Base-by-base conservation (phyloP, 1,140 invertebrate genomes). In the Drosophila sucinea region DNA sequence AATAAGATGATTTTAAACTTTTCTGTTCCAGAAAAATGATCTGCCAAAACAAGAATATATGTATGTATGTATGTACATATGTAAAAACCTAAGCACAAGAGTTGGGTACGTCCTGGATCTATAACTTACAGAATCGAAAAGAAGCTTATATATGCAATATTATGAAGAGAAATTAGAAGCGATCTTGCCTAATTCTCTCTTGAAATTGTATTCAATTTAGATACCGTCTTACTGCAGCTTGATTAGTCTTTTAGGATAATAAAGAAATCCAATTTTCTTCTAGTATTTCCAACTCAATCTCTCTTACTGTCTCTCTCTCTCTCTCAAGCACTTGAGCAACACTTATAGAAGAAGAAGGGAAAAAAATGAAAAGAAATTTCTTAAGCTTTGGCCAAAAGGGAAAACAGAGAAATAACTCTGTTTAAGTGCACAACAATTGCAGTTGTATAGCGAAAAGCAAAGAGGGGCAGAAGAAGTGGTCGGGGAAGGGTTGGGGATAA, bases 381-480 rank as follows among this genome's bases (percentile, higher is more conserved):
- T 51, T 51, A 51, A 51, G 44, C 44, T 51, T 51, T 51, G 11
- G 23, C 44, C 44, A 51, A 51, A 51, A 51, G 44, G 44, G 44
- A 51, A 51, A 51, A 51, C 23, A 51, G 44, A 27, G 44, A 51
- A 51, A 51, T 25, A 51, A 51, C 44, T 51, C 44, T 51, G 11
- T 8, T 63, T 44, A 27, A 63, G n/a, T 44, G 41, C 73, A 63
- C 65, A 55, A 64, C 60, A 54, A 69, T 66, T 76, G 66, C 25
- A 76, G 66, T 56, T 60, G 58, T 54, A 41, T 58, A 41, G 66
- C 70, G 30, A 66, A 60, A 60, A 68, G 55, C 35, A 32, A 4
- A 23, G 33, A 8, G 27, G 8, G 23, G 32, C 7, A 41, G 51
- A 5, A 25, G 23, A 7, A 11, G 6, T 54, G 4, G 40, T 27